A percentile compares a stretch with the other conserved stretches of the same genome.
Conservation (phyloP, 2,113 vertebrate genomes). For the Trogon melanurus region DNA sequence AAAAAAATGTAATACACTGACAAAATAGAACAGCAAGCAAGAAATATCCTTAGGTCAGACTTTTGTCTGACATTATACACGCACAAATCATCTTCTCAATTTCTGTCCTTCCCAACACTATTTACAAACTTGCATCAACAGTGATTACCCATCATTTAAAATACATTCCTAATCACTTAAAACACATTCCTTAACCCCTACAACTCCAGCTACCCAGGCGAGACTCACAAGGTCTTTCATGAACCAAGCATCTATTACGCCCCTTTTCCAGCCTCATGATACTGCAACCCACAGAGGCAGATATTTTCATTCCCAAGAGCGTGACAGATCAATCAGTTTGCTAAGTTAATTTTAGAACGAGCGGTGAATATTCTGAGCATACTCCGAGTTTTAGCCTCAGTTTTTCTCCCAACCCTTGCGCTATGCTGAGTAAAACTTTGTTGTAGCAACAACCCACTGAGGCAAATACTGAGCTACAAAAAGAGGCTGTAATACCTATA, state of each 20-base stretch:
- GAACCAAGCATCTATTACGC: not conserved
- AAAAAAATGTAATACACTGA: not conserved
- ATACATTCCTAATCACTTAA: not conserved
- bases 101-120: not conserved
- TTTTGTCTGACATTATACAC: not conserved
- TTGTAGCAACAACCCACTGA: not conserved
- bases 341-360: slow-evolving; percentile 25
- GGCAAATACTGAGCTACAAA: not conserved
- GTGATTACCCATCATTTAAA: not conserved
- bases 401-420: not conserved
- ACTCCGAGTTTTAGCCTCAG: not conserved
- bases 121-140: not conserved
- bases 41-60: not conserved
- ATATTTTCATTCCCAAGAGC: not conserved
- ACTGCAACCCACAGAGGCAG: not conserved
- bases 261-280: not conserved
- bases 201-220: not conserved
- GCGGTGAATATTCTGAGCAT: not conserved
- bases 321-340: not conserved
- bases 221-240: not conserved
- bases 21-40: not conserved
- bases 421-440: not conserved
- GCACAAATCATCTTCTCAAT: not conserved
- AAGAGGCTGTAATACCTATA: not conserved
- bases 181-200: not conserved